Percentiles rank a stretch among this genome's conserved stretches.
Evolutionary conservation across 2,888 invertebrate species (phyloP).

Genomic region (Incurvaria masculella): DNA sequence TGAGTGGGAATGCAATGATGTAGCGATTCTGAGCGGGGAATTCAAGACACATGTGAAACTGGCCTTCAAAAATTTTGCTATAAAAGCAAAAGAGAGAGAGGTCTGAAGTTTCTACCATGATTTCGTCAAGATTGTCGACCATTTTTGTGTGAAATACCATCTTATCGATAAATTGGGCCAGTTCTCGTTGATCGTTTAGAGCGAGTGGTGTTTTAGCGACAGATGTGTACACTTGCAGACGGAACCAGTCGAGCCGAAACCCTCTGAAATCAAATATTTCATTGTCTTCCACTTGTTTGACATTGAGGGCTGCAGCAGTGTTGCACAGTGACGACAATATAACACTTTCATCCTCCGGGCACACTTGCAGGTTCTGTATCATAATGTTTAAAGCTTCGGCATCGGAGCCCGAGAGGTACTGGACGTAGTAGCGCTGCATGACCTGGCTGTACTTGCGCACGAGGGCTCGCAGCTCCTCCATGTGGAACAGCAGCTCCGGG

Average conservation of each 20-base stretch:
- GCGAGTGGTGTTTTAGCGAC: slow-evolving; percentile 75
- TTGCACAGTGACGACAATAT: slow-evolving; percentile 91
- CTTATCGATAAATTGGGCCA: slow-evolving; percentile 92
- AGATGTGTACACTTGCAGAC: slow-evolving; percentile 92
- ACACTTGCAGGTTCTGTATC: slow-evolving; percentile 77
- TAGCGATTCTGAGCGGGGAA: slow-evolving; percentile 98
- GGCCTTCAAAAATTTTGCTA: slow-evolving; percentile 94
- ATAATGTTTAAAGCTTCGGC: slow-evolving; percentile 86
- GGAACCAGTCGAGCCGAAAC: slow-evolving; percentile 95
- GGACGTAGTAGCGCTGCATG: slow-evolving; percentile 96
- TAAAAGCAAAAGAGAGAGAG: slow-evolving; percentile 98
- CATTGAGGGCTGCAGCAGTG: slow-evolving; percentile 78
- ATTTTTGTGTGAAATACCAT: slow-evolving; percentile 97
- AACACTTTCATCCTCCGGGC: slow-evolving; percentile 93
- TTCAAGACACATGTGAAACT: slow-evolving; percentile 98
- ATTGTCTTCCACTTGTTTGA: slow-evolving; percentile 96
- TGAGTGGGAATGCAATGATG: slow-evolving; percentile 95
- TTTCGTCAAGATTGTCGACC: slow-evolving; percentile 97
- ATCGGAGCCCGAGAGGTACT: slow-evolving; percentile 95
- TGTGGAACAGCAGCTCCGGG: slow-evolving; percentile 95
- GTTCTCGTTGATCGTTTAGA: slow-evolving; percentile 78
- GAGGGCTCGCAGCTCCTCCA: slow-evolving; percentile 93
- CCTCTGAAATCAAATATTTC: slow-evolving; percentile 95
- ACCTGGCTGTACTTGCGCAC: slow-evolving; percentile 96
- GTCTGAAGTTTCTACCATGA: slow-evolving; percentile 95